A percentile compares a stretch with the other conserved stretches of the same genome.
Conservation (phyloP, 2,888 invertebrate species). For the Eilema sororculum region DNA sequence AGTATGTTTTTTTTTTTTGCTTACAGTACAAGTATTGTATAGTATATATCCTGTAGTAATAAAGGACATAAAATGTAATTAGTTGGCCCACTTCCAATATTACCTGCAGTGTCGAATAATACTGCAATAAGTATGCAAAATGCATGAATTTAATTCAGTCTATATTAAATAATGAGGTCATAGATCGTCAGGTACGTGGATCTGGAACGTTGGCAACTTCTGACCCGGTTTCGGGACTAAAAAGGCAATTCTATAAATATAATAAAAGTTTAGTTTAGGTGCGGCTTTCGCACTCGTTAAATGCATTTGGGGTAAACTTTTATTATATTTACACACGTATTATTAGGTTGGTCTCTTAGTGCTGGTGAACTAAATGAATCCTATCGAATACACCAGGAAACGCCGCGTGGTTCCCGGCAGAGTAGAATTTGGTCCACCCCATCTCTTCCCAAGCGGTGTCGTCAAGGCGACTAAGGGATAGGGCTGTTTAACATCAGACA, state of each 20-base stretch:
- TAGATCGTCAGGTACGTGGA: conserved; percentile 33
- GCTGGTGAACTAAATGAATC: neutral
- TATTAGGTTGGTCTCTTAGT: neutral
- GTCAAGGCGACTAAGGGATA: too few species aligned
- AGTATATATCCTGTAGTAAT: too few species aligned
- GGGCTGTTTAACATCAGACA: too few species aligned
- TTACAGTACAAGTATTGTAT: neutral
- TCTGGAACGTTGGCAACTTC: conserved; percentile 34
- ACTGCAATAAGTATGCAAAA: neutral
- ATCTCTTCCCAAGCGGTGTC: too few species aligned
- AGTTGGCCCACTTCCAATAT: neutral
- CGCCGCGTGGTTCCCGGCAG: too few species aligned
- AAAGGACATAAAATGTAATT: neutral
- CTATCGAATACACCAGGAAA: too few species aligned
- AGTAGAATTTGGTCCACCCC: too few species aligned
- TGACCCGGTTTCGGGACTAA: conserved; percentile 39
- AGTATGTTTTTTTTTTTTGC: neutral
- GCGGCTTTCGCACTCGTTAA: conserved; percentile 14
- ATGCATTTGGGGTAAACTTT: conserved; percentile 1
- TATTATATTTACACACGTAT: neutral
- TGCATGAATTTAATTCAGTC: conserved; percentile 25
- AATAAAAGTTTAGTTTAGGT: conserved; percentile 22
- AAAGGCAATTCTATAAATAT: conserved; percentile 35
- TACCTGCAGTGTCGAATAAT: conserved; percentile 22
- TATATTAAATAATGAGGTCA: conserved; percentile 40